Evolutionary conservation across 2,888 invertebrate genomes (phyloP).

Genomic region (Elysia crispata): DNA sequence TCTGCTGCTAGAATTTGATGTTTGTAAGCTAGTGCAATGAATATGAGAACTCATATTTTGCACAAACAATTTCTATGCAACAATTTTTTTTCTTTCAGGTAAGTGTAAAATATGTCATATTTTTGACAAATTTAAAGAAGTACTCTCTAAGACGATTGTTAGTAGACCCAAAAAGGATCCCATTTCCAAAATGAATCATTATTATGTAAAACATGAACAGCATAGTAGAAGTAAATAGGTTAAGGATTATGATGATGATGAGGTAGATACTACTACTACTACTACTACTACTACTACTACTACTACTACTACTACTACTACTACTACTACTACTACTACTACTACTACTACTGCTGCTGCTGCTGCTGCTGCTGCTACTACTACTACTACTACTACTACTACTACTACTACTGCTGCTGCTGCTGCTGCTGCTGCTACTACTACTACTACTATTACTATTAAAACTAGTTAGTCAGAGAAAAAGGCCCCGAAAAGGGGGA

Average conservation of each 20-base stretch:
- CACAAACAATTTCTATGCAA: too few relatives aligned
- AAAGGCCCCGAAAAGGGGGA: too few relatives aligned
- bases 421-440: too few relatives aligned
- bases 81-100: too few relatives aligned
- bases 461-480: too few relatives aligned
- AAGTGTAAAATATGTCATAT: too few relatives aligned
- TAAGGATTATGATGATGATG: neutral
- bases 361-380: constrained; percentile 27
- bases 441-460: constrained; percentile 22
- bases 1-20: too few relatives aligned
- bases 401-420: neutral
- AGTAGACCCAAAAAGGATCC: neutral
- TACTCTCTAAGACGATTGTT: too few relatives aligned
- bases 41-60: too few relatives aligned
- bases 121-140: too few relatives aligned
- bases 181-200: neutral
- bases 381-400: constrained; percentile 29
- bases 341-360: constrained; percentile 21
- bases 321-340: constrained; percentile 21
- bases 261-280: neutral
- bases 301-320: constrained; percentile 27
- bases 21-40: too few relatives aligned
- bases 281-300: constrained; percentile 6
- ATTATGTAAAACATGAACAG: too few relatives aligned
- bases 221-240: neutral